Evolutionary conservation across 2,797 vertebrate genomes (phyloP).

Genomic region (Microctenopoma steveboyesi): DNA sequence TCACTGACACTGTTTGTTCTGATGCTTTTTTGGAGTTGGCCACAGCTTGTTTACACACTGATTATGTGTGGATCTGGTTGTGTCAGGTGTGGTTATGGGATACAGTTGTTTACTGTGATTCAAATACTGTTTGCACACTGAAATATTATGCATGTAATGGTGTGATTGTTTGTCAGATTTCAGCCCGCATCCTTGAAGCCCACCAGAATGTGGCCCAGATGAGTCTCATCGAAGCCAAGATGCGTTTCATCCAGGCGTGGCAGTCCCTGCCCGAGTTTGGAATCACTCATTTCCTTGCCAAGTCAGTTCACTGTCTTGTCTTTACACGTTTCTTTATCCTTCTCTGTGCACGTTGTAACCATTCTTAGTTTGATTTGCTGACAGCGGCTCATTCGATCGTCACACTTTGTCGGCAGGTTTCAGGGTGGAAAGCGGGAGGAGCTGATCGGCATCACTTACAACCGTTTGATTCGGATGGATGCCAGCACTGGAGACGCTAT

Average conservation of each 20-base stretch:
- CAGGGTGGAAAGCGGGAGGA: constrained; percentile 96
- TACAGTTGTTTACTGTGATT: constrained; percentile 30
- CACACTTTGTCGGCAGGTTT: constrained; percentile 82
- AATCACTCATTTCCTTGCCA: constrained; percentile 97
- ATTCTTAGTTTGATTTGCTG: background rate
- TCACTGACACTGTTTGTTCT: constrained; percentile 27
- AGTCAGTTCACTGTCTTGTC: constrained; percentile 72
- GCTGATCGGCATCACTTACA: constrained; percentile 97
- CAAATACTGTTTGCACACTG: background rate
- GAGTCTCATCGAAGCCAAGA: constrained; percentile 99
- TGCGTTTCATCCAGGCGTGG: constrained; percentile 98
- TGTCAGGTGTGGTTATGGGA: constrained; percentile 43
- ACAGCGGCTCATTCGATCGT: constrained; percentile 4
- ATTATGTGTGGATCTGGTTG: constrained; percentile 23
- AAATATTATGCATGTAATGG: background rate
- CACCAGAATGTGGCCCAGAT: constrained; percentile 99
- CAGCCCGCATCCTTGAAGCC: constrained; percentile 95
- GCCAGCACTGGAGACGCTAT: constrained; percentile 93
- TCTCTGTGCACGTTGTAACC: background rate
- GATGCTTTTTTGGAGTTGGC: constrained; percentile 24
- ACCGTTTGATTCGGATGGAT: constrained; percentile 96
- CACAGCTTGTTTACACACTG: constrained; percentile 31
- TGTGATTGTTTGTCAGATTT: constrained; percentile 85
- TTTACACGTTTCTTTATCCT: background rate
- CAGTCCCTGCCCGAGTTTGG: constrained; percentile 97